Evolutionary conservation across 2,113 vertebrate species (phyloP), one percentile per base, ranked within the genome.

Genomic region (Stegostoma tigrinum): DNA sequence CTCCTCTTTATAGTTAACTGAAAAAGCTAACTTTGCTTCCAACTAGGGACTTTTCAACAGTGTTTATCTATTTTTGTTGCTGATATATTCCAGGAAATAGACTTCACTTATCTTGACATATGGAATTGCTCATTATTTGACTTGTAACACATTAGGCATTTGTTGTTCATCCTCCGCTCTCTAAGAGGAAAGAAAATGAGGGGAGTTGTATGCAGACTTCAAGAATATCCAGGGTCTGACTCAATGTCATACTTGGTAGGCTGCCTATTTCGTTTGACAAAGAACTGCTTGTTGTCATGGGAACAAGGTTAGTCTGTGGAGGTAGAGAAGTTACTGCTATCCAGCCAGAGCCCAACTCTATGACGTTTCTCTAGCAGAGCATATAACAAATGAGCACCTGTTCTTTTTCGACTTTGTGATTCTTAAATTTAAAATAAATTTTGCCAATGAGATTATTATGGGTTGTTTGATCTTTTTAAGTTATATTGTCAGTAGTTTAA

Each of bases 251-350:
- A 83, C 38, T 83, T 90, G 87, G 23, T 89, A 89, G 2, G 15
- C 45, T 89, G 45, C 48, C 45, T 90, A 83, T 90, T 90, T 90
- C 61, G 12, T 52, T 90, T 90, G 87, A 90, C 87, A 90, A 90
- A 90, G 27, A 90, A 61, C 52, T 55, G 87, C 52, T 90, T 90
- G 87, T 90, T 90, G 5, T 90, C 87, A 64, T 30, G 87, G 87
- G 45, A 90, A 90, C 64, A 61, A 90, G 27, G 52, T 90, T 52
- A 90, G 87, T 52, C 87, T 61, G 48, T 52, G 87, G 48, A 90
- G 52, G 52, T 61, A 90, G 48, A 64, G 24, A 30, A 90, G 24
- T 90, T 61, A 90, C 12, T 61, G 52, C 12, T 90, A 52, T 34
- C 38, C 15, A 90, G 52, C 30, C 52, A 89, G 23, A 61, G 52